Conservation (phyloP, 2,797 vertebrate species). For the Hozukius guyotensis region DNA sequence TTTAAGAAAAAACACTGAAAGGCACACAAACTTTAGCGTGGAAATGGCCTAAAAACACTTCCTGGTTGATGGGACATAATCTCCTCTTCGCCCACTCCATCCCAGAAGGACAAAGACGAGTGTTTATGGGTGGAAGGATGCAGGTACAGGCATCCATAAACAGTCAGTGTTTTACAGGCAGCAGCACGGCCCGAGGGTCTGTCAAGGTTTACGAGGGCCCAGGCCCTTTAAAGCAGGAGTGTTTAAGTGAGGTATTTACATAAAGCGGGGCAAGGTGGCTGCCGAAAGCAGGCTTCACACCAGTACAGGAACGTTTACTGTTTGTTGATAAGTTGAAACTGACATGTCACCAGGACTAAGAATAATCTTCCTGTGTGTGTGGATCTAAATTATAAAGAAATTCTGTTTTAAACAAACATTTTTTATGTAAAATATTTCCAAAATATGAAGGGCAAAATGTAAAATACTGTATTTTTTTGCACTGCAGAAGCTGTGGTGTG, state of each 20-base stretch:
- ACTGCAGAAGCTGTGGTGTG: background rate
- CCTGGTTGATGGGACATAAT: conserved; percentile 8
- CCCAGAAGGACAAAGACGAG: conserved; percentile 60
- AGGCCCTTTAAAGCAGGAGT: conserved; percentile 60
- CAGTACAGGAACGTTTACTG: background rate
- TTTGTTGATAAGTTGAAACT: conserved; percentile 11
- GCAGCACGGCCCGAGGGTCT: conserved; percentile 43
- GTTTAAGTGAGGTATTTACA: conserved; percentile 76
- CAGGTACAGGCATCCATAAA: conserved; percentile 65
- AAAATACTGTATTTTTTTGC: background rate
- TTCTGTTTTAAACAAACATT: background rate
- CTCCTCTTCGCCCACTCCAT: background rate
- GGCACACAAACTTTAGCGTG: background rate
- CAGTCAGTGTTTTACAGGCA: conserved; percentile 66
- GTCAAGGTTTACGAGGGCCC: conserved; percentile 66
- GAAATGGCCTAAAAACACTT: background rate
- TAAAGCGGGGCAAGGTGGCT: conserved; percentile 56
- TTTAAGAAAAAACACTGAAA: background rate
- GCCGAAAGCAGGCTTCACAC: conserved; percentile 22
- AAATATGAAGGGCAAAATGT: background rate
- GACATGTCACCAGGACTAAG: background rate
- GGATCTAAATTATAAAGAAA: background rate
- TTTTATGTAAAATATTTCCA: background rate
- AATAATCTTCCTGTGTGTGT: background rate
- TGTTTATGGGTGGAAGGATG: conserved; percentile 57